These are phyloP conservation scores for Andrena flavipes DNA, from an alignment of 2,888 invertebrate species.

Conservation along the genomic window DNA sequence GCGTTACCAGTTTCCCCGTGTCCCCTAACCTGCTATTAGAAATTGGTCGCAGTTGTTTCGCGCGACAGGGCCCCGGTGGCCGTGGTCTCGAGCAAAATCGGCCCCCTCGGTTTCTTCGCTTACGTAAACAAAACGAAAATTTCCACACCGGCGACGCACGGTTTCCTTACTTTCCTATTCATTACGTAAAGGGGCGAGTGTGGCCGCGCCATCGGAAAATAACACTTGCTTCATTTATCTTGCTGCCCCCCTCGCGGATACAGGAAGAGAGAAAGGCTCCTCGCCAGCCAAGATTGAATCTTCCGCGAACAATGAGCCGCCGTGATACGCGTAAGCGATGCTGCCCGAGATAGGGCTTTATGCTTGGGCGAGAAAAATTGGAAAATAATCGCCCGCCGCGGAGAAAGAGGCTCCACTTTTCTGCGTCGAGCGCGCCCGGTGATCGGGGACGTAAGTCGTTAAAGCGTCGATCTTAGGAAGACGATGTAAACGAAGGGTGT, in stretches of 20 bases:
- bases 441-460: not conserved
- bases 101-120: slow-evolving; percentile 35
- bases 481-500: too few relatives aligned
- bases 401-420: slow-evolving; percentile 4
- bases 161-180: slow-evolving; percentile 62
- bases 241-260: slow-evolving; percentile 29
- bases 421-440: not conserved
- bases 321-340: slow-evolving; percentile 53
- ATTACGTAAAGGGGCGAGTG: slow-evolving; percentile 54
- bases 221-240: slow-evolving; percentile 64
- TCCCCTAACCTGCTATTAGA: slow-evolving; percentile 55
- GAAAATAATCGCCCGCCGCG: slow-evolving; percentile 12
- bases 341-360: slow-evolving; percentile 30
- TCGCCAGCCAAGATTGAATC: slow-evolving; percentile 49
- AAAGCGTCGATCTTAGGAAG: too few relatives aligned
- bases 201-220: slow-evolving; percentile 50
- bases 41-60: slow-evolving; percentile 64
- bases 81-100: slow-evolving; percentile 36
- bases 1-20: slow-evolving; percentile 15
- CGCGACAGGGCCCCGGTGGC: slow-evolving; percentile 33
- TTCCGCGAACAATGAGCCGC: slow-evolving; percentile 57
- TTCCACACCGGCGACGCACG: slow-evolving; percentile 17
- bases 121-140: slow-evolving; percentile 57
- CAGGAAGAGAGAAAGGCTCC: slow-evolving; percentile 53
- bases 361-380: slow-evolving; percentile 16